Evolutionary conservation across 1,140 invertebrate genomes (phyloP), one percentile per base, ranked within the genome.

Genomic region (Adelges cooleyi): DNA sequence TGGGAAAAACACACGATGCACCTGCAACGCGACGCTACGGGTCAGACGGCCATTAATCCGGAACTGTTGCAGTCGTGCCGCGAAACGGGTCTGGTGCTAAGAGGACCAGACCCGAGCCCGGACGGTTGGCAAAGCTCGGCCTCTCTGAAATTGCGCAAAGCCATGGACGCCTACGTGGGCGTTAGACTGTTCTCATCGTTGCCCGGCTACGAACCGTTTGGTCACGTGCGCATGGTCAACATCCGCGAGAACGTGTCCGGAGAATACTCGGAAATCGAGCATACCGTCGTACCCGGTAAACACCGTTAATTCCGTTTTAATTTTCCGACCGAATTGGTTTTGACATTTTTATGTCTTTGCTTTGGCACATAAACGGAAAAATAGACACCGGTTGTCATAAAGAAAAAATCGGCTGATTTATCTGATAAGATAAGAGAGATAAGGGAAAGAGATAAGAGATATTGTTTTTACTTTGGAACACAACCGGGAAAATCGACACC

Each of bases 211-310:
- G 13, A 56, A 22, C 53, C 53, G 6, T 56, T n/a, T n/a, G 53
- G 53, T 1, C 36, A 9, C 22, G 1, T 56, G 9, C 38, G 38
- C 15, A 0, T 56, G 13, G 3, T 56, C 15, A 56, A 56, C 36
- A 56, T 56, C 36, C 36, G 53, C 15, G 53, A 42, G 6, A 42
- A 40, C 36, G 53, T 42, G 53, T 42, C 36, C 36, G 36, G 53
- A 13, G 53, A 56, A 20, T 56, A 56, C 13, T 42, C 53, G 0
- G 53, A 56, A 25, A 56, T 42, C 36, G 53, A 56, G n/a, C 53
- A 56, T 22, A 23, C 38, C 36, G 22, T 56, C 15, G 15, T 11
- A 2, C 36, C 13, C n/a, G 53, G 53, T 56, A 56, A n/a, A n/a
- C n/a, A n/a, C n/a, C n/a, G n/a, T n/a, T n/a, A n/a, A n/a, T n/a